Conservation (phyloP, 2,888 invertebrate genomes). For the Heteromyza rotundicornis region DNA sequence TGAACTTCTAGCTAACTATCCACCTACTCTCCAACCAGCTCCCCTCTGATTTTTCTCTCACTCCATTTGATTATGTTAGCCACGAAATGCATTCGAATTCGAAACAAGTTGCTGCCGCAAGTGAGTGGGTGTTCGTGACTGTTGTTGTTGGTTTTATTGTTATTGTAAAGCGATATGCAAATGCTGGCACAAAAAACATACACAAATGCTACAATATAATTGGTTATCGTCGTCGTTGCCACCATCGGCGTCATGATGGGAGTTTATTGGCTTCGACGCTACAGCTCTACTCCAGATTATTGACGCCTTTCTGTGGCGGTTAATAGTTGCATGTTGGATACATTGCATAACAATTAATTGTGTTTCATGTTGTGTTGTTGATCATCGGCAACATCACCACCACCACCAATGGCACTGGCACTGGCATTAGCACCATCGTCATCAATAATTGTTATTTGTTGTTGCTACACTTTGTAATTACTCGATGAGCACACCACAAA, state of each 20-base stretch:
- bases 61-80: too few species aligned
- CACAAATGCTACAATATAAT: neutral
- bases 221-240: too few species aligned
- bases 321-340: too few species aligned
- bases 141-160: slow-evolving; percentile 3
- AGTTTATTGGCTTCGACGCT: slow-evolving; percentile 16
- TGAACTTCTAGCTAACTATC: slow-evolving; percentile 7
- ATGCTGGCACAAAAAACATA: neutral
- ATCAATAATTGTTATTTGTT: neutral
- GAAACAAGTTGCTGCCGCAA: neutral
- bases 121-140: slow-evolving; percentile 16
- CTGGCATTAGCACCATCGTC: neutral
- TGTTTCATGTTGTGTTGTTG: neutral
- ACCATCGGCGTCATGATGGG: too few species aligned
- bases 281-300: neutral
- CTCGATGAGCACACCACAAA: neutral
- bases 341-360: neutral
- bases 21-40: too few species aligned
- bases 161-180: neutral
- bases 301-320: too few species aligned
- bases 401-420: too few species aligned
- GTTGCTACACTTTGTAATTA: neutral
- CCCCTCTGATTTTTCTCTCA: too few species aligned
- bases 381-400: too few species aligned
- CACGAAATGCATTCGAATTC: too few species aligned